phyloP scores from a whole-genome alignment of 1,140 invertebrate species.

The Diabrotica undecimpunctata region DNA sequence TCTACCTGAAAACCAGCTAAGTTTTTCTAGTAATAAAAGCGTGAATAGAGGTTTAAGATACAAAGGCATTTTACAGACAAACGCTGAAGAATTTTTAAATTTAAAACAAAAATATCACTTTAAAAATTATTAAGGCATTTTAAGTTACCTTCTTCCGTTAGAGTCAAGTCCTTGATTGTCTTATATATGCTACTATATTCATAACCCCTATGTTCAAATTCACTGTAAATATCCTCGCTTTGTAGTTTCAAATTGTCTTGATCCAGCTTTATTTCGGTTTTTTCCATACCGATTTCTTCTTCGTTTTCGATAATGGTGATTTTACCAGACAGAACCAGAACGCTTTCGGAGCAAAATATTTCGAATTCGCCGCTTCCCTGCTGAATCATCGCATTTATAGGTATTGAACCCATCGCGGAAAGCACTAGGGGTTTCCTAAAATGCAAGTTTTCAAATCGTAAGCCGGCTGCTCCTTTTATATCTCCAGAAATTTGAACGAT shows the following conservation, averaged over 20 bases:
- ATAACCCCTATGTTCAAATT: constrained; percentile 85
- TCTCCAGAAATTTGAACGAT: constrained; percentile 25
- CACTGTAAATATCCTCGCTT: constrained; percentile 85
- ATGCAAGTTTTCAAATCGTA: constrained; percentile 83
- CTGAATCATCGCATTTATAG: constrained; percentile 81
- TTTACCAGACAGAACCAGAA: constrained; percentile 72
- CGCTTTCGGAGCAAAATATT: constrained; percentile 69
- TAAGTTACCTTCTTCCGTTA: constrained; percentile 35
- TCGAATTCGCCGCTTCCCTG: constrained; percentile 82
- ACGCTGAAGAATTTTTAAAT: too few relatives aligned
- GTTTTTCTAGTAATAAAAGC: too few relatives aligned
- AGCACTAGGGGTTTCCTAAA: constrained; percentile 82
- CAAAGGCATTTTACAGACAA: too few relatives aligned
- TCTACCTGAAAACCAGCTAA: too few relatives aligned
- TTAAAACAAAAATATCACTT: background rate
- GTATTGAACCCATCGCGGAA: constrained; percentile 64
- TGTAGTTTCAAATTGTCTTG: constrained; percentile 51
- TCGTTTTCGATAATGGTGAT: constrained; percentile 54
- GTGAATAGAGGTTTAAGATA: too few relatives aligned
- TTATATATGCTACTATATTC: constrained; percentile 61
- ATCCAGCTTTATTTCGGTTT: constrained; percentile 44
- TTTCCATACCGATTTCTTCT: constrained; percentile 46
- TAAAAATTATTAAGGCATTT: background rate
- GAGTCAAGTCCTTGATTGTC: constrained; percentile 34
- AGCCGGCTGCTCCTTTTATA: constrained; percentile 31